Evolutionary conservation across 2,888 invertebrate genomes (phyloP).

Genomic region (Drosophila setosimentum): DNA sequence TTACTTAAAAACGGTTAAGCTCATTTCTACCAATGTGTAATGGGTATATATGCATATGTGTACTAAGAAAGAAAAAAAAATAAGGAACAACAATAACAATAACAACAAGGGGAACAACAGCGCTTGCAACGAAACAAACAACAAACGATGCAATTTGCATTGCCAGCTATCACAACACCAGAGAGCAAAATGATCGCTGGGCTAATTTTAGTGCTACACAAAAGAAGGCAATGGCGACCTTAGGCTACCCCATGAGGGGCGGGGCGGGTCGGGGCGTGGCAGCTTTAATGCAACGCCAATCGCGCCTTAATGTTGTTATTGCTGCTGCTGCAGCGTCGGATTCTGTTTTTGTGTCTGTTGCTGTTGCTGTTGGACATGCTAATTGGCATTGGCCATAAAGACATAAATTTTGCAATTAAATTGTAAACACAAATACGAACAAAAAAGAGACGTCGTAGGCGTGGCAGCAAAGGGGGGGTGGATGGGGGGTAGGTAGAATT

Average conservation of each 20-base stretch:
- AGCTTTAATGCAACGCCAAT: slow-evolving; percentile 62
- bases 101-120: neutral
- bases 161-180: slow-evolving; percentile 29
- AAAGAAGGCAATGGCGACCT: slow-evolving; percentile 44
- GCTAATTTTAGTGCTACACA: slow-evolving; percentile 65
- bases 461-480: slow-evolving; percentile 1
- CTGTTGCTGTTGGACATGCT: slow-evolving; percentile 54
- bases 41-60: neutral
- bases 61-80: neutral
- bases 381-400: slow-evolving; percentile 84
- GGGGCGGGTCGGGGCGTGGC: slow-evolving; percentile 15
- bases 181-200: slow-evolving; percentile 19
- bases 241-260: slow-evolving; percentile 20
- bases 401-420: slow-evolving; percentile 80
- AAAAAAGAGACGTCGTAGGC: neutral
- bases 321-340: slow-evolving; percentile 22
- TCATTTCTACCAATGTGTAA: neutral
- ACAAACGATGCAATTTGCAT: slow-evolving; percentile 47
- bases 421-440: slow-evolving; percentile 63
- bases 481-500: neutral
- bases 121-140: slow-evolving; percentile 17
- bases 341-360: slow-evolving; percentile 18
- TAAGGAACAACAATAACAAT: neutral
- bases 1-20: neutral
- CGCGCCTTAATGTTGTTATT: slow-evolving; percentile 40